A percentile compares a stretch with the other conserved stretches of the same genome.
phyloP scores from a whole-genome alignment of 2,113 vertebrate genomes.

The Tachycineta bicolor region DNA sequence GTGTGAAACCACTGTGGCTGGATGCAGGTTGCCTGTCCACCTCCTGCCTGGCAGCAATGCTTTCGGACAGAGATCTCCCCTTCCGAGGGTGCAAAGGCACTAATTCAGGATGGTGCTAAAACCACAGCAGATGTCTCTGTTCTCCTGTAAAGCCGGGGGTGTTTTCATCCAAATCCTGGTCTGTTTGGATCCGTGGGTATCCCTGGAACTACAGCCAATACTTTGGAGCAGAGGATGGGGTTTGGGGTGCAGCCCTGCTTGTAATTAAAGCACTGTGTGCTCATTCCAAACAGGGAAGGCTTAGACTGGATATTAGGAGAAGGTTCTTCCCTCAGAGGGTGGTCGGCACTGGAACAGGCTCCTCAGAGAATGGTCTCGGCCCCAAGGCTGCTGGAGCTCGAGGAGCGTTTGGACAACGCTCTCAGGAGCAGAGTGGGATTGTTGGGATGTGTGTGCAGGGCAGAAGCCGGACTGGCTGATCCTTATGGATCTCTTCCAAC shows the following conservation, averaged over 20 bases:
- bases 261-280: not conserved
- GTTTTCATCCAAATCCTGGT: not conserved
- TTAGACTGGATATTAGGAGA: not conserved
- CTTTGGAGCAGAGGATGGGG: not conserved
- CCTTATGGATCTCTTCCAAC: not conserved
- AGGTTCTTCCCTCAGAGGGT: not conserved
- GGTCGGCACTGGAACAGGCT: not conserved
- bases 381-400: not conserved
- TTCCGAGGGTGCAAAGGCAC: fast-evolving
- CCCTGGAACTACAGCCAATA: not conserved
- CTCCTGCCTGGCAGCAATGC: fast-evolving
- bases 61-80: not conserved
- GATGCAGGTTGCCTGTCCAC: not conserved
- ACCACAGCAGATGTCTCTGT: not conserved
- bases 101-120: not conserved
- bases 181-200: not conserved
- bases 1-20: fast-evolving
- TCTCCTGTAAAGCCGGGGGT: not conserved
- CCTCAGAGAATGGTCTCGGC: not conserved
- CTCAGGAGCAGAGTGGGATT: not conserved
- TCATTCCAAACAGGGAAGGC: not conserved
- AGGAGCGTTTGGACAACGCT: fast-evolving
- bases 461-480: not conserved
- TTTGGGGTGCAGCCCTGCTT: not conserved
- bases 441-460: no score